Base-by-base conservation (phyloP, 1,140 invertebrate species). In the Magallana gigas region DNA sequence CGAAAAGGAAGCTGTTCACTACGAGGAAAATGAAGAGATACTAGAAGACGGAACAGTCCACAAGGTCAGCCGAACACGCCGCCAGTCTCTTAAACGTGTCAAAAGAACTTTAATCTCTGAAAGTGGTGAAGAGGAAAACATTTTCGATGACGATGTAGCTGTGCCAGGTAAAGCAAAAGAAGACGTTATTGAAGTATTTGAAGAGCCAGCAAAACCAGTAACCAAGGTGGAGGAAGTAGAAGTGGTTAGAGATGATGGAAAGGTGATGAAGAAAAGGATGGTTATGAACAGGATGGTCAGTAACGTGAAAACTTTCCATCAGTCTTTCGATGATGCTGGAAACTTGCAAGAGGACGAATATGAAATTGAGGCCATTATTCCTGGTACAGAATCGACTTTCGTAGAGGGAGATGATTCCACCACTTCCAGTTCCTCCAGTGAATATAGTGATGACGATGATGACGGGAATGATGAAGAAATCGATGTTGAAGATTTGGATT, bases 211-310 rank as follows among this genome's bases (percentile, higher is more conserved):
- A 57, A 89, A 91, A 60, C 84, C 88, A 18, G 92, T 94, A 12
- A 91, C 91, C 5, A 91, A 94, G 58, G 90, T 93, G 4, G 93
- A 94, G 80, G 92, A 93, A 64, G 91, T 94, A 57, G 93, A 94
- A 60, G 90, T 93, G 68, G 87, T 89, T 11, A 85, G 93, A 16
- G 89, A 90, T n/a, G 93, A 94, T 91, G 94, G 94, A n/a, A 92
- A 91, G 7, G 92, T 90, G 48, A 92, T 94, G 8, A 93, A 90
- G 84, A 87, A 89, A 29, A 85, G 91, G 57, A 89, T 94, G 5
- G 88, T 93, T 14, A 90, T 92, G 82, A 93, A 89, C 88, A 89
- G 93, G 76, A 92, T 93, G 88, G 90, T 93, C 1, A 91, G 92
- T 56, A 89, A 91, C 36, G 89, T 93, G 58, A 91, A 90, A 36